Conservation (phyloP, 2,113 vertebrate species). For the Trematomus loennbergii region DNA sequence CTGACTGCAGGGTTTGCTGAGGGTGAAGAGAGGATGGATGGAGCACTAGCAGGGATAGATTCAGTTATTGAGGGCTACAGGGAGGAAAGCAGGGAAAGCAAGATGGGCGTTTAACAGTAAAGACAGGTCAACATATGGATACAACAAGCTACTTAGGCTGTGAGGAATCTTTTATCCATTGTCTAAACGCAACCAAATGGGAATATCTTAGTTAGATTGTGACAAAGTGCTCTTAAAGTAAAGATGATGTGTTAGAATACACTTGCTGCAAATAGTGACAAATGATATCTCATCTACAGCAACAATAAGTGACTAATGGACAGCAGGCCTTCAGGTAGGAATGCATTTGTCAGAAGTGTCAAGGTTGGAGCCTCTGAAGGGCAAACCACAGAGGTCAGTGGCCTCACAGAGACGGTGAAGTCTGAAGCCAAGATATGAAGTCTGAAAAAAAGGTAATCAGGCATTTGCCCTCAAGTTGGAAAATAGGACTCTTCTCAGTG, state of each 20-base stretch:
- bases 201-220: constrained; percentile 9
- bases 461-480: background rate
- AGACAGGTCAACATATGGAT: constrained; percentile 21
- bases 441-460: background rate
- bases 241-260: constrained; percentile 40
- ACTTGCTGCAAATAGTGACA: constrained; percentile 35
- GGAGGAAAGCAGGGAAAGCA: background rate
- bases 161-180: constrained; percentile 28
- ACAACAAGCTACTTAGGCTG: constrained; percentile 19
- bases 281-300: constrained; percentile 35
- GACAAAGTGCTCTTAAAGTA: constrained; percentile 25
- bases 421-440: background rate
- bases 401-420: background rate
- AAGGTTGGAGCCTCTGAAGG: constrained; percentile 1
- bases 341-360: constrained; percentile 35
- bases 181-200: constrained; percentile 17
- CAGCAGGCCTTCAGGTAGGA: constrained; percentile 16
- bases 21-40: constrained; percentile 67
- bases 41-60: constrained; percentile 64
- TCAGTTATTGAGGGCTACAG: constrained; percentile 64
- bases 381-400: background rate
- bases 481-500: background rate
- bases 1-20: constrained; percentile 67
- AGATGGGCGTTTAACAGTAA: constrained; percentile 17
- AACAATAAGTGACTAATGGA: constrained; percentile 27